These are phyloP conservation scores for Balaeniceps rex DNA, from an alignment of 2,113 vertebrate genomes.

Conservation along the genomic window DNA sequence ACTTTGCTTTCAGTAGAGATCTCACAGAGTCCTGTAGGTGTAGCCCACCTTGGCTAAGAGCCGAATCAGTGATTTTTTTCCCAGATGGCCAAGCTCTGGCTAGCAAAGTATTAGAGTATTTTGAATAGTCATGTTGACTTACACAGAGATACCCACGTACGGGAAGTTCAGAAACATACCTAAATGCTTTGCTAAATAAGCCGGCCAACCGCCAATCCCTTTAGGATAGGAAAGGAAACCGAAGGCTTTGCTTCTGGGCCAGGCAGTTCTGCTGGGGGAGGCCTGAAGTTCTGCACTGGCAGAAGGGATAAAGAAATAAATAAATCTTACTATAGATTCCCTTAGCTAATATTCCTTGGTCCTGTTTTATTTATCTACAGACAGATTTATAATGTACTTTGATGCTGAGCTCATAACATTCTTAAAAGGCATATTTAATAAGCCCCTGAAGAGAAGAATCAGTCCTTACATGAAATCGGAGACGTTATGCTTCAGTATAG, in stretches of 20 bases:
- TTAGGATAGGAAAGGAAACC: neutral
- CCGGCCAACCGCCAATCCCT: neutral
- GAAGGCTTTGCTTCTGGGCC: neutral
- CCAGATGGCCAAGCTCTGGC: neutral
- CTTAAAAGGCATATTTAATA: slow-evolving; percentile 10
- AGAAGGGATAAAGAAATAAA: neutral
- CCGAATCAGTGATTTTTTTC: neutral
- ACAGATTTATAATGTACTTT: neutral
- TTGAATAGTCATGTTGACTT: neutral
- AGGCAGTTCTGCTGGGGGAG: neutral
- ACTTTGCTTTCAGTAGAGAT: neutral
- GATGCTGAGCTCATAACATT: neutral
- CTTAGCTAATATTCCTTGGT: neutral
- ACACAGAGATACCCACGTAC: neutral
- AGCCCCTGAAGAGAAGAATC: neutral
- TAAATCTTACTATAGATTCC: neutral
- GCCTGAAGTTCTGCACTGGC: neutral
- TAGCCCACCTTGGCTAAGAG: neutral
- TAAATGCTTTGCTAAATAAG: neutral
- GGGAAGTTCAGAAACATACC: neutral
- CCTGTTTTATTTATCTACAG: neutral
- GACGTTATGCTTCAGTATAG: neutral
- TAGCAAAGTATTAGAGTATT: neutral
- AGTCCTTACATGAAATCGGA: neutral
- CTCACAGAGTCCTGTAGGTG: neutral